A percentile compares a stretch with the other conserved stretches of the same genome.
phyloP scores from a whole-genome alignment of 2,113 vertebrate genomes.

The Sylvilagus bachmani region DNA sequence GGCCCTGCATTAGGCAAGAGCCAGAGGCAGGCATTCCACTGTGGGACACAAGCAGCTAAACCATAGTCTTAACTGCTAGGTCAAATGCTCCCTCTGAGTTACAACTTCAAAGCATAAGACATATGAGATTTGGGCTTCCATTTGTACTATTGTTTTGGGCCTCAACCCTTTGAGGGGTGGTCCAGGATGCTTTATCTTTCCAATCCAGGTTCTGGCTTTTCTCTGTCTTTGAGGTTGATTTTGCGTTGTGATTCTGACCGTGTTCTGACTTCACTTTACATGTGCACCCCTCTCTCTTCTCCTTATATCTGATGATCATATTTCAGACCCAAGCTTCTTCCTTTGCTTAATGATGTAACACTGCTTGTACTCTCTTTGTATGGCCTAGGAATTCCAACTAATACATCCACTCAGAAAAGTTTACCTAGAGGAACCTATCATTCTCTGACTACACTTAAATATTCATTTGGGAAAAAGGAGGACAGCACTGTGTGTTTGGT shows the following conservation, averaged over 20 bases:
- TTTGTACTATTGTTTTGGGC: not conserved
- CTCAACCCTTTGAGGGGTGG: not conserved
- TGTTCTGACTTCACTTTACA: not conserved
- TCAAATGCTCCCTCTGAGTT: too few relatives aligned
- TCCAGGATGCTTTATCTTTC: not conserved
- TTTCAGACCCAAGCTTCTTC: not conserved
- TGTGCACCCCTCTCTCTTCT: not conserved
- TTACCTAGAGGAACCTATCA: not conserved
- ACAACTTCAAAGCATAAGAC: not conserved
- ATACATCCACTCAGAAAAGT: not conserved
- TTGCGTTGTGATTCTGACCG: not conserved
- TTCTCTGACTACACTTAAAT: not conserved
- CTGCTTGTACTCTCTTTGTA: not conserved
- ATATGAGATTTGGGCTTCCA: not conserved
- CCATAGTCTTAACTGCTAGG: too few relatives aligned
- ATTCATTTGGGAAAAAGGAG: not conserved
- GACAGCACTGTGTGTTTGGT: not conserved
- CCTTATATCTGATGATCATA: not conserved
- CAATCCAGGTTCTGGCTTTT: not conserved
- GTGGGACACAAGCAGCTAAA: too few relatives aligned
- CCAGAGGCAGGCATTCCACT: too few relatives aligned
- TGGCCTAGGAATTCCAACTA: not conserved
- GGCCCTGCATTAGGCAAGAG: too few relatives aligned
- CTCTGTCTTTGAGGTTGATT: not conserved
- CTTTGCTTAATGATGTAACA: not conserved